Evolutionary conservation across 2,888 invertebrate species (phyloP).

Genomic region (Habrosyne pyritoides): DNA sequence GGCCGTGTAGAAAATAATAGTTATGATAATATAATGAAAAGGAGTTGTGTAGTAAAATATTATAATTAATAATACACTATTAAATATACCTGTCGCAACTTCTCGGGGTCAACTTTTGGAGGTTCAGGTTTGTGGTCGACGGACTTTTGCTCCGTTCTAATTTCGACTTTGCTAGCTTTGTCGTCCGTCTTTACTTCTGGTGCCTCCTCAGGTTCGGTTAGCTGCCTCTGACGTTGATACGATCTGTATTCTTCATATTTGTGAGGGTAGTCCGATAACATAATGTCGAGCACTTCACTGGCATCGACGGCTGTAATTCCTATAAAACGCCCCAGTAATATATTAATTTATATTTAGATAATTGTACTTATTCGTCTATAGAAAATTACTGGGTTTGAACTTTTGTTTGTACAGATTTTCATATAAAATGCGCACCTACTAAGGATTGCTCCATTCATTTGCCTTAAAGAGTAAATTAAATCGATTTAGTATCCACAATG

Average conservation of each 20-base stretch:
- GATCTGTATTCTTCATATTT: conserved; percentile 96
- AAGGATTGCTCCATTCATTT: too few species aligned
- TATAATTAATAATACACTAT: conserved; percentile 3
- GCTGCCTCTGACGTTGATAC: conserved; percentile 84
- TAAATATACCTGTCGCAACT: conserved; percentile 66
- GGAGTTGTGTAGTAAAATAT: too few species aligned
- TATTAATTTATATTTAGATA: not conserved
- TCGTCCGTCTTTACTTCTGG: conserved; percentile 49
- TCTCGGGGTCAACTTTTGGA: conserved; percentile 71
- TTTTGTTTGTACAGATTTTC: too few species aligned
- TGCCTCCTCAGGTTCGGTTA: conserved; percentile 37
- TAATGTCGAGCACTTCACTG: conserved; percentile 96
- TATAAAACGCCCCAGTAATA: conserved; percentile 33
- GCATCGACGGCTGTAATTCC: conserved; percentile 95
- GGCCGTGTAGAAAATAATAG: too few species aligned
- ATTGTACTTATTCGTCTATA: not conserved
- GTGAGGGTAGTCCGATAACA: conserved; percentile 97
- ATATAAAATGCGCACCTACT: too few species aligned
- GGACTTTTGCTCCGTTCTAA: conserved; percentile 52
- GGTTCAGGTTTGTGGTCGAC: conserved; percentile 57
- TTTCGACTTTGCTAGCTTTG: conserved; percentile 55
- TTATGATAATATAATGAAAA: too few species aligned
- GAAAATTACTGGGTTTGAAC: too few species aligned
- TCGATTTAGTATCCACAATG: too few species aligned
- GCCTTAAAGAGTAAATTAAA: too few species aligned